Evolutionary conservation across 2,888 invertebrate species (phyloP).

Genomic region (Argyresthia albistria): DNA sequence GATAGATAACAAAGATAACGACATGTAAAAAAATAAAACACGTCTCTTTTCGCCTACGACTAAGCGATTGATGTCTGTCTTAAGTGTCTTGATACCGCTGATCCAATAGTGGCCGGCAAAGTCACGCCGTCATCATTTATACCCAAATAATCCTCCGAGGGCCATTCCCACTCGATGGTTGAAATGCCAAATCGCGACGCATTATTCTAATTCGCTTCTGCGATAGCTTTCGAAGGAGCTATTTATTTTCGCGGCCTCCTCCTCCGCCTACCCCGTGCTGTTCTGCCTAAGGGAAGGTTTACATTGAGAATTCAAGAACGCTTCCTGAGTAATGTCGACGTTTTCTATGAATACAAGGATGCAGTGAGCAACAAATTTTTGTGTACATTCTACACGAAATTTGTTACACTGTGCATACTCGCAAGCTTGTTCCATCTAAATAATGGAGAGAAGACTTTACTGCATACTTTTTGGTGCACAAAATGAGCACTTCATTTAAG

Average conservation of each 20-base stretch:
- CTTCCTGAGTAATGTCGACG: constrained; percentile 5
- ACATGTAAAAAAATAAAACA: not conserved
- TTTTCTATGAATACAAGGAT: constrained; percentile 7
- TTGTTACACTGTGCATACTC: not conserved
- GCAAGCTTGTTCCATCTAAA: not conserved
- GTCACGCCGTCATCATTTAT: constrained; percentile 59
- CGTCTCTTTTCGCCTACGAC: not conserved
- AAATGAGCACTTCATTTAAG: no score
- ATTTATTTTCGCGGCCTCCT: constrained; percentile 48
- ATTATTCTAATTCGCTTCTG: constrained; percentile 69
- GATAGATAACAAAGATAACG: no score
- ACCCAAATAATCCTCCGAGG: constrained; percentile 65
- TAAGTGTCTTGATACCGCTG: not conserved
- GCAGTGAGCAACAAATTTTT: constrained; percentile 4
- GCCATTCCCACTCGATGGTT: constrained; percentile 62
- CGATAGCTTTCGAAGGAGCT: constrained; percentile 67
- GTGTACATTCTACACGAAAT: not conserved
- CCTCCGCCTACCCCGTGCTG: constrained; percentile 38
- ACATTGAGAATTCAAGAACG: constrained; percentile 23
- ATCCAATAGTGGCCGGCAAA: constrained; percentile 18
- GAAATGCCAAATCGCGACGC: constrained; percentile 67
- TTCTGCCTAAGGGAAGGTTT: constrained; percentile 26
- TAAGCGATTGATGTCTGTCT: constrained; percentile 10
- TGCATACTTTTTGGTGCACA: no score
- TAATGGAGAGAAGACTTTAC: not conserved